These are phyloP conservation scores for Tetramorium parvispinum DNA, from an alignment of 1,140 invertebrate genomes.

Conservation along the genomic window DNA sequence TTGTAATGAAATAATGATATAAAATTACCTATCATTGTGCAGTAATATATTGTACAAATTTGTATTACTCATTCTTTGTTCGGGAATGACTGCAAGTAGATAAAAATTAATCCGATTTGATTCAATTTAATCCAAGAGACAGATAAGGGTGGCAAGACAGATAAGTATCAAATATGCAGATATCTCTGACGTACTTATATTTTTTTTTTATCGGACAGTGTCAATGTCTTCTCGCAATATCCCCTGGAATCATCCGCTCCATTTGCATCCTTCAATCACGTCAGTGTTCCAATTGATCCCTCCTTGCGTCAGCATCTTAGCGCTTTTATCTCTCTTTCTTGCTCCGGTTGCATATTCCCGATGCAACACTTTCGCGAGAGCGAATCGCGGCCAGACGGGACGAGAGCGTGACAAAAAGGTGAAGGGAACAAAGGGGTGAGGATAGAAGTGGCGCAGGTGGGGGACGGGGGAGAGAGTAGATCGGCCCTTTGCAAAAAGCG, in stretches of 20 bases:
- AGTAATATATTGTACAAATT: neutral
- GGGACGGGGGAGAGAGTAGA: neutral
- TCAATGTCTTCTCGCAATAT: neutral
- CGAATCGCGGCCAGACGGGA: constrained; percentile 6
- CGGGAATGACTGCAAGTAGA: neutral
- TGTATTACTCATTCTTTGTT: neutral
- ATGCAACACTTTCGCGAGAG: neutral
- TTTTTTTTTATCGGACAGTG: constrained; percentile 1
- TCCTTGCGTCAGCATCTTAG: neutral
- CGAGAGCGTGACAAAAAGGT: neutral
- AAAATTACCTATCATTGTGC: neutral
- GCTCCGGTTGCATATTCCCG: neutral
- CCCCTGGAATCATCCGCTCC: neutral
- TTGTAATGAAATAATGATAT: too few relatives aligned
- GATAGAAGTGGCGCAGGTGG: constrained; percentile 22
- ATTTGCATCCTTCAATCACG: constrained; percentile 10
- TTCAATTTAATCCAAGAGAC: neutral
- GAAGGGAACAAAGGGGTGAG: constrained; percentile 7
- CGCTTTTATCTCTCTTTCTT: neutral
- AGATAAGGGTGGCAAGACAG: neutral
- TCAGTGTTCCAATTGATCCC: neutral
- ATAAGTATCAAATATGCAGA: neutral
- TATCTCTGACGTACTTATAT: neutral
- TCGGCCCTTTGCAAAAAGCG: constrained; percentile 46
- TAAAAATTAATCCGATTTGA: constrained; percentile 1